Conservation (phyloP, 2,888 invertebrate species). For the Chrysolina americana region DNA sequence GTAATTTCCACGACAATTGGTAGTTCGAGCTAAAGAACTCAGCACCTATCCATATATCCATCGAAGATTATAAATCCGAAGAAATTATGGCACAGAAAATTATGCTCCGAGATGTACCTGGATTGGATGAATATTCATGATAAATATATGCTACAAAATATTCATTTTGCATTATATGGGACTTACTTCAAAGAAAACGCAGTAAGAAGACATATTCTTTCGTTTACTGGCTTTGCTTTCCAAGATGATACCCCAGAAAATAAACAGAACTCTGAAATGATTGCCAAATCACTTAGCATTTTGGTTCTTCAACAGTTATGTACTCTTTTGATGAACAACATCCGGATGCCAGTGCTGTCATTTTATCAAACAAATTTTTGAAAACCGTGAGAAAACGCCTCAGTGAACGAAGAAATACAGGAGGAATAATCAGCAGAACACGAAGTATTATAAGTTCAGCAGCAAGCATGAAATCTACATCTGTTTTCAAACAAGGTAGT, state of each 20-base stretch:
- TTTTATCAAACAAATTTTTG: not conserved
- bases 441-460: too few relatives aligned
- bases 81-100: not conserved
- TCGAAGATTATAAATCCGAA: not conserved
- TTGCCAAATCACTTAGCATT: not conserved
- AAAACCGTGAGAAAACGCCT: not conserved
- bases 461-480: not conserved
- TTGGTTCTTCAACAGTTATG: not conserved
- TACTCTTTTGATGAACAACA: not conserved
- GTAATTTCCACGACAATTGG: too few relatives aligned
- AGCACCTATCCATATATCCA: not conserved
- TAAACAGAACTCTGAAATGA: not conserved
- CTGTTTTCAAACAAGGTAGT: not conserved
- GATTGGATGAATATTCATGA: not conserved
- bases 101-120: not conserved
- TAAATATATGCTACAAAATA: not conserved
- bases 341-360: too few relatives aligned
- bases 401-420: not conserved
- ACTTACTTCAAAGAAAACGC: not conserved
- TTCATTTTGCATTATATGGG: not conserved
- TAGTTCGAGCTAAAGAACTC: slow-evolving; percentile 2
- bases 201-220: not conserved
- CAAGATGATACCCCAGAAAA: too few relatives aligned
- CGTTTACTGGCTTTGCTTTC: not conserved
- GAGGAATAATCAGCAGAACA: too few relatives aligned